Base-by-base conservation (phyloP, 1,140 invertebrate genomes). In the Globodera ellingtonae region DNA sequence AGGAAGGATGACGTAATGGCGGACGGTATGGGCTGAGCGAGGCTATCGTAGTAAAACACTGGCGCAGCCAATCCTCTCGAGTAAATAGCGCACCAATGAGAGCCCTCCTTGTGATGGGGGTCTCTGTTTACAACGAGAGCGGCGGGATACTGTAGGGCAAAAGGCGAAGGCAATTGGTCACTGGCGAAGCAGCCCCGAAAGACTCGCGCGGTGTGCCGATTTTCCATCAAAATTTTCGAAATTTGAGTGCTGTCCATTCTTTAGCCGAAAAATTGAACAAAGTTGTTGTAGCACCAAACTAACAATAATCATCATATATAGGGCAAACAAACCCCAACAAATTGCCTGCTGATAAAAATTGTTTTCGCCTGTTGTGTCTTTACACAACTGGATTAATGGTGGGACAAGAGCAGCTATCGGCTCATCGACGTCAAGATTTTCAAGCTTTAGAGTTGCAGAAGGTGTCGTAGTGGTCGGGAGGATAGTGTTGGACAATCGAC, bases 211-310 rank as follows among this genome's bases (percentile, higher is more conserved):
- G 74, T 75, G 7, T 9, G n/a, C 66, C 0, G 18, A 62, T 75
- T 75, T 75, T 62, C 8, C 4, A 0, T 21, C 52, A 75, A 65
- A 15, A 75, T 75, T n/a, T 9, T 75, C 44, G 74, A 5, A 66
- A 75, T 75, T 47, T 75, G 74, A 10, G 7, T 1, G 15, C 52
- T 75, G 52, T 75, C 46, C 74, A 75, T 75, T 24, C 24, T 59
- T 59, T 18, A 59, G 6, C 56, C 56, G 10, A 59, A 59, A 59
- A 15, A 59, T 59, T 4, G 56, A 59, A 59, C 56, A 59, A 15
- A 59, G 3, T 59, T 59, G 56, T 5, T 59, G 56, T 5, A 59
- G 15, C 0, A 59, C 56, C 15, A 59, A 18, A 15, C 56, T 59
- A 0, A 59, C 13, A 15, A 59, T 7, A 15, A 59, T 5, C 56